A percentile compares a stretch with the other conserved stretches of the same genome.
phyloP scores from a whole-genome alignment of 2,888 invertebrate genomes.

The Cephonodes hylas region DNA sequence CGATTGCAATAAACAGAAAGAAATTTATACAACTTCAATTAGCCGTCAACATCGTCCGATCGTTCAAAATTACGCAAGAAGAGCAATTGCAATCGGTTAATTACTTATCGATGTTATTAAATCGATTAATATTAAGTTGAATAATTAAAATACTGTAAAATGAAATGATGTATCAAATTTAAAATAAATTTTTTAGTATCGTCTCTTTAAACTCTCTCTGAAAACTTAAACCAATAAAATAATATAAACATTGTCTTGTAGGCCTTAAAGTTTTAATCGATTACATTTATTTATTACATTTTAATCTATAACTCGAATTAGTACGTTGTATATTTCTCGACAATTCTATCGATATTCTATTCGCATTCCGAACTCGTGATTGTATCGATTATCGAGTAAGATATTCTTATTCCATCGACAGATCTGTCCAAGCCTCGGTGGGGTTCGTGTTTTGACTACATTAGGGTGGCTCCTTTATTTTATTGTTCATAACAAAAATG shows the following conservation, averaged over 20 bases:
- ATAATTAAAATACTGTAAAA: too few species aligned
- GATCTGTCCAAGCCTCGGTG: neutral
- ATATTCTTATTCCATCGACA: constrained; percentile 1
- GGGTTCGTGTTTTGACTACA: constrained; percentile 26
- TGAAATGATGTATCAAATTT: too few species aligned
- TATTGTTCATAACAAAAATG: constrained; percentile 28
- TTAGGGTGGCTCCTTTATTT: constrained; percentile 25
- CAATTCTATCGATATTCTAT: neutral
- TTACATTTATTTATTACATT: neutral
- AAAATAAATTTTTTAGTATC: too few species aligned
- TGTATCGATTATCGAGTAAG: neutral
- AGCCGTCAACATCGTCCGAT: neutral
- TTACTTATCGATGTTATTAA: neutral
- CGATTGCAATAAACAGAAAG: neutral
- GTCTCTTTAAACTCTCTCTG: neutral
- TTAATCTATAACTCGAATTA: neutral
- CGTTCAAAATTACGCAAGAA: neutral
- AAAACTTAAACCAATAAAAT: neutral
- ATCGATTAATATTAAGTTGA: neutral
- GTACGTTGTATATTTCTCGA: neutral
- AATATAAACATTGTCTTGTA: neutral
- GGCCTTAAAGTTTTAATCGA: neutral
- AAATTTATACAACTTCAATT: neutral
- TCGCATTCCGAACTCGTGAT: neutral
- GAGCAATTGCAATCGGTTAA: neutral